Evolutionary conservation across 1,140 invertebrate genomes (phyloP).

Genomic region (Chrysomallon squamiferum): DNA sequence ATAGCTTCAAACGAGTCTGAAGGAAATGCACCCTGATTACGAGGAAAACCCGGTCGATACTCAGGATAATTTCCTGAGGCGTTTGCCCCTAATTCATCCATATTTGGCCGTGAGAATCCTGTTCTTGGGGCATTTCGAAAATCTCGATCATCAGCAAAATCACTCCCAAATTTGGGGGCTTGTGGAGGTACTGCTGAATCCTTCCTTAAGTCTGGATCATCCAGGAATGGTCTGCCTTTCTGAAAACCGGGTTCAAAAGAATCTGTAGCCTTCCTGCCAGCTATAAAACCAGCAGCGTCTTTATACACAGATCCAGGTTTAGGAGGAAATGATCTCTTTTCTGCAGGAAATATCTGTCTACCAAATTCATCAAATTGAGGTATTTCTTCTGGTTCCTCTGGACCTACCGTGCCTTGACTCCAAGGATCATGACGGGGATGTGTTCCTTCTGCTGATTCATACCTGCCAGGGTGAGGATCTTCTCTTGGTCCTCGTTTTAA

Average conservation of each 20-base stretch:
- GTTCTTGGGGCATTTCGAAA: background rate
- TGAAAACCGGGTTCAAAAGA: background rate
- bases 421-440: too few relatives aligned
- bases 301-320: background rate
- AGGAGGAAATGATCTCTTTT: constrained; percentile 1
- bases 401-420: background rate
- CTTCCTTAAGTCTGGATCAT: background rate
- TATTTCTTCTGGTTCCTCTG: background rate
- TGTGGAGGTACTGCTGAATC: background rate
- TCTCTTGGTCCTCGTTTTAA: too few relatives aligned
- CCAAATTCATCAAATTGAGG: constrained; percentile 11
- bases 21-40: too few relatives aligned
- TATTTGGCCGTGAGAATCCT: too few relatives aligned
- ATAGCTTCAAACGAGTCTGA: too few relatives aligned
- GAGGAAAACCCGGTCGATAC: too few relatives aligned
- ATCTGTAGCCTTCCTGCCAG: too few relatives aligned
- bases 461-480: too few relatives aligned
- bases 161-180: constrained; percentile 2
- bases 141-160: constrained; percentile 3
- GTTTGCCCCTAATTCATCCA: too few relatives aligned
- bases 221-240: background rate
- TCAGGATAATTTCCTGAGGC: too few relatives aligned
- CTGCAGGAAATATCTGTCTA: background rate
- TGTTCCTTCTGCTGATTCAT: too few relatives aligned
- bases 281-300: too few relatives aligned